phyloP scores from a whole-genome alignment of 1,140 invertebrate genomes.

The Luehdorfia chinensis region DNA sequence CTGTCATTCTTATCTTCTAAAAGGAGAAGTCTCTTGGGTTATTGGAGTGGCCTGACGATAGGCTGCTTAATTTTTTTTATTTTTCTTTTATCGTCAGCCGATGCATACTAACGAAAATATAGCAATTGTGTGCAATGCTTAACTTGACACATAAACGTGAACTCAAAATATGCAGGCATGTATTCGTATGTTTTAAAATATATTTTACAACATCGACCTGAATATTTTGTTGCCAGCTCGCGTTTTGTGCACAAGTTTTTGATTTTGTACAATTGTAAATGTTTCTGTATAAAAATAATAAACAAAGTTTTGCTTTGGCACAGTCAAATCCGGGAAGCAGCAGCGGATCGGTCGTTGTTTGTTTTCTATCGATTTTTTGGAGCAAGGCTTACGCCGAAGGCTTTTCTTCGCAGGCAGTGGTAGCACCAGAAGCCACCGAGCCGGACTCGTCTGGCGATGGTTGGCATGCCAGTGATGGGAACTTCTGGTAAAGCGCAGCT shows the following conservation, averaged over 20 bases:
- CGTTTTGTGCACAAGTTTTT: slow-evolving; percentile 55
- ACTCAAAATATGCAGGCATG: slow-evolving; percentile 52
- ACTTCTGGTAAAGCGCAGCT: slow-evolving; percentile 80
- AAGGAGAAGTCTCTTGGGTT: slow-evolving; percentile 65
- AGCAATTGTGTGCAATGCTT: slow-evolving; percentile 71
- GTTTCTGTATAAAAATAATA: slow-evolving; percentile 67
- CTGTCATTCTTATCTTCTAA: slow-evolving; percentile 47
- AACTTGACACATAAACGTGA: slow-evolving; percentile 61
- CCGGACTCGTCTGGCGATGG: slow-evolving; percentile 73
- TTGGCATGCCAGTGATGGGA: slow-evolving; percentile 79
- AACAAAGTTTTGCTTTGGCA: slow-evolving; percentile 59
- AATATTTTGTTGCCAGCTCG: slow-evolving; percentile 56
- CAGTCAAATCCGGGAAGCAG: slow-evolving; percentile 40
- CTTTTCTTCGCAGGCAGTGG: slow-evolving; percentile 78
- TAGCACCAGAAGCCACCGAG: slow-evolving; percentile 77
- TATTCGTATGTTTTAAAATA: slow-evolving; percentile 16
- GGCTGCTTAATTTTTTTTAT: slow-evolving; percentile 55
- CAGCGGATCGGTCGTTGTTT: slow-evolving; percentile 20
- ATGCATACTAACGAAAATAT: slow-evolving; percentile 50
- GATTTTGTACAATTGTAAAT: slow-evolving; percentile 66
- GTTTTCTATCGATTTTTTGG: slow-evolving; percentile 5
- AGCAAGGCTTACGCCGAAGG: slow-evolving; percentile 72
- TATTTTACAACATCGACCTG: slow-evolving; percentile 23
- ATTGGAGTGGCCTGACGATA: slow-evolving; percentile 54
- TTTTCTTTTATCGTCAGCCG: slow-evolving; percentile 59